Evolutionary conservation across 2,888 invertebrate genomes (phyloP), one percentile per base, ranked within the genome.

Genomic region (Apotomis betuletana): DNA sequence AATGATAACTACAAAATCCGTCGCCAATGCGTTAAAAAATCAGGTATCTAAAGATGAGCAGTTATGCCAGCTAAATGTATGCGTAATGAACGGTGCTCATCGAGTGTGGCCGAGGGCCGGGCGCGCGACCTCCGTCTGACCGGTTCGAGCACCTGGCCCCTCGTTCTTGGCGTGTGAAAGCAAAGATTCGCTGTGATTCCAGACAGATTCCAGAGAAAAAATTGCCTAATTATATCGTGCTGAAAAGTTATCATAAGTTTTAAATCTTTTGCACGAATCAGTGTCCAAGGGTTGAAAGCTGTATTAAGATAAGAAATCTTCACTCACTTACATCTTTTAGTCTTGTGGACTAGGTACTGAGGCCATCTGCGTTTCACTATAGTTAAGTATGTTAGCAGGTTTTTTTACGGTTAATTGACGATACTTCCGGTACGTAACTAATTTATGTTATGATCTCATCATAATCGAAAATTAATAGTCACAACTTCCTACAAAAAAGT

Each of bases 91-190:
- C 67, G 62, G 61, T 51, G 67, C 13, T 52, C 67, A 44, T 46
- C 67, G 38, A 72, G 63, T 72, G 72, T 67, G 72, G 71, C 44
- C 67, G 72, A 67, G 72, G 71, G 72, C 72, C 72, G 67, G 71
- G 41, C 72, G 46, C 51, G 67, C 63, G 67, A 72, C 67, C 71
- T 58, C 72, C 36, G 62, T 15, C 51, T 15, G 72, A 72, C 72
- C 72, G 72, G 72, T 72, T 62, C 49, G 64, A 27, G 36, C 63
- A 69, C 59, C 65, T 12, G 69, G 63, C 51, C 70, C 38, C 64
- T 70, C 55, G 61, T 62, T 67, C 67, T 67, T 67, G 57, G 61
- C 36, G 65, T 58, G 69, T 59, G 69, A 70, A 70, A 70, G 63
- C 69, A 27, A 57, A 38, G 52, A 55, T 61, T 44, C 61, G 51